Base-by-base conservation (phyloP, 1,140 invertebrate genomes). In the Hypsibius dujardini region DNA sequence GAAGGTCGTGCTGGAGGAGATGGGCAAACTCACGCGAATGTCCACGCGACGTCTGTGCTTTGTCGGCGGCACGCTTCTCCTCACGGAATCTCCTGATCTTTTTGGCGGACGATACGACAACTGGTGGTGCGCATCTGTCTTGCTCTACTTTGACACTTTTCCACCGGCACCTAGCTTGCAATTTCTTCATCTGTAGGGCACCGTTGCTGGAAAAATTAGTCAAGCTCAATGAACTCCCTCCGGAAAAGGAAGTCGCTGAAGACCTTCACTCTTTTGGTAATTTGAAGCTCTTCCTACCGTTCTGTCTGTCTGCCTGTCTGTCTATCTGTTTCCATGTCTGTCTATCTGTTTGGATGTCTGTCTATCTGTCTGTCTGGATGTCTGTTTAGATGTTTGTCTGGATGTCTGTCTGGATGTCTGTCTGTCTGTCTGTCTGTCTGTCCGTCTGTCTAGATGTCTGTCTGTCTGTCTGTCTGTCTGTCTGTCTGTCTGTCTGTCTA, bases 241-340 rank as follows among this genome's bases (percentile, higher is more conserved):
- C 62, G 62, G 62, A 67, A 42, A 67, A 67, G 3, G 62, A 67
- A 42, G 45, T 45, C 42, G 42, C 45, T 7, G 62, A 67, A 67
- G 62, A 67, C 42, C 62, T 67, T 12, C 62, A 67, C 42, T 15
- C 42, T 7, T 67, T 67, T 67, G 62, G 62, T 67, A 67, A 67
- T 12, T 42, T 12, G 12, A 67, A 28, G 28, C 28, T 28, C 28
- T 28, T 28, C 28, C 28, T 28, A 28, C 28, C 28, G 28, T 28
- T 28, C 28, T 28, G 28, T 28, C 28, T 28, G 28, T 28, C 28
- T 28, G 28, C 28, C 0, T 28, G 28, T 28, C 28, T 28, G 28
- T 28, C 28, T 28, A 28, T 28, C 28, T 28, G 28, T 28, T 0
- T 28, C n/a, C n/a, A 28, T 28, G 28, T 28, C 28, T 28, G 28